Evolutionary conservation across 2,113 vertebrate species (phyloP), one percentile per base, ranked within the genome.

Genomic region (Garra rufa): DNA sequence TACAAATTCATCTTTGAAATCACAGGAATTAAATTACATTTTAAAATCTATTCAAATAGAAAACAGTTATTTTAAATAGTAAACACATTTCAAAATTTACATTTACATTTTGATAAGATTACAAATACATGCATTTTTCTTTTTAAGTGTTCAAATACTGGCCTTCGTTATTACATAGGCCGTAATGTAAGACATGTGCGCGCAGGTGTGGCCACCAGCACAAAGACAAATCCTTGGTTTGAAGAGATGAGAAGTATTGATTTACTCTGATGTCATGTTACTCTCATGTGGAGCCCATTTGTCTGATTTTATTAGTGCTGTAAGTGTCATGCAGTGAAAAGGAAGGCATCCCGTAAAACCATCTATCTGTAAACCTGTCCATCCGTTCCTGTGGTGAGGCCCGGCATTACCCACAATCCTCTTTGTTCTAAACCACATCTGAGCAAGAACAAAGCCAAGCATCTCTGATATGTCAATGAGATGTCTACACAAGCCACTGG

Each of bases 401-500:
- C 61, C 43, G 21, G 34, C n/a, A 55, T 75, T 78, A 85, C 48
- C 75, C n/a, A 43, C 76, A 43, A 43, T 81, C 19, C 52, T 70
- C 46, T 86, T 76, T 79, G 43, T 83, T 30, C 48, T 52, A 63
- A 77, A 86, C 82, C 81, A 84, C 82, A 83, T 80, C 59, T 84
- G 63, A 88, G 41, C 76, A 70, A 81, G 57, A 67, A 44, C 71
- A 82, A 81, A 86, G 81, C 73, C 65, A 82, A 50, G 24, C 28
- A 26, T 83, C 43, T 5, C 50, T 76, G 70, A 82, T 44, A 67
- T 55, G 59, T 63, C 82, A 67, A 15, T 76, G 41, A 83, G 74
- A 83, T 86, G 82, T 81, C 81, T 78, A 44, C 84, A 81, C n/a
- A 61, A 78, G 70, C 73, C 38, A 65, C 15, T 9, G 46, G 46